Conservation (phyloP, 2,797 vertebrate genomes). For the Varecia variegata region DNA sequence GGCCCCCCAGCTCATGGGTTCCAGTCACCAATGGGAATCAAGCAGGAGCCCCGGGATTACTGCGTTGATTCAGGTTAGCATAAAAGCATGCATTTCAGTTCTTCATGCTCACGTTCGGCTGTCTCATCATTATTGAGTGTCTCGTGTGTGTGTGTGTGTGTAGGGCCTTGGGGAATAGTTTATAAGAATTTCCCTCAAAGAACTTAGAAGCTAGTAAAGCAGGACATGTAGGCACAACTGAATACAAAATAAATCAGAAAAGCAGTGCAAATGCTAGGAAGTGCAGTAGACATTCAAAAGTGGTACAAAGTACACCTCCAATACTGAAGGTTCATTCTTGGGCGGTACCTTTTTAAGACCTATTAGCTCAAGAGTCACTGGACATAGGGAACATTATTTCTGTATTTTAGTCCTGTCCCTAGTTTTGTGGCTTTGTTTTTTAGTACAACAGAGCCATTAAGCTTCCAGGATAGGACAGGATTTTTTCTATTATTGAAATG, state of each 20-base stretch:
- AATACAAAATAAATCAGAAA: not conserved
- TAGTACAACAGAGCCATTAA: not conserved
- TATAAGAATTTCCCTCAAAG: not conserved
- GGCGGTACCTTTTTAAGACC: not conserved
- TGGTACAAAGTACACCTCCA: not conserved
- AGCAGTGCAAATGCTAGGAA: not conserved
- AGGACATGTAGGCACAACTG: not conserved
- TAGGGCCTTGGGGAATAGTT: not conserved
- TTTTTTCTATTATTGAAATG: not conserved
- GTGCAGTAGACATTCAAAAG: not conserved
- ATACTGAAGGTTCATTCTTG: not conserved
- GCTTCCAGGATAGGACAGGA: not conserved
- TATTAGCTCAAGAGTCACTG: not conserved
- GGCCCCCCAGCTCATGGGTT: slow-evolving; percentile 86
- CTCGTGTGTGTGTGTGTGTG: fast-evolving
- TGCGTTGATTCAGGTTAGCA: slow-evolving; percentile 96
- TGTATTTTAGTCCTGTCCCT: not conserved
- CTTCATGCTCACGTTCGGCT: not conserved
- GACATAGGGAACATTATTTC: not conserved
- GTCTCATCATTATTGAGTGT: not conserved
- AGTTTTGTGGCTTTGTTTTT: not conserved
- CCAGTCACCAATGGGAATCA: slow-evolving; percentile 93
- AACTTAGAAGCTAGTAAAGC: not conserved
- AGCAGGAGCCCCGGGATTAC: slow-evolving; percentile 96
- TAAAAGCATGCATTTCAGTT: not conserved